These are phyloP conservation scores for Presbytis comata DNA, from an alignment of 2,797 vertebrate genomes.

Conservation along the genomic window DNA sequence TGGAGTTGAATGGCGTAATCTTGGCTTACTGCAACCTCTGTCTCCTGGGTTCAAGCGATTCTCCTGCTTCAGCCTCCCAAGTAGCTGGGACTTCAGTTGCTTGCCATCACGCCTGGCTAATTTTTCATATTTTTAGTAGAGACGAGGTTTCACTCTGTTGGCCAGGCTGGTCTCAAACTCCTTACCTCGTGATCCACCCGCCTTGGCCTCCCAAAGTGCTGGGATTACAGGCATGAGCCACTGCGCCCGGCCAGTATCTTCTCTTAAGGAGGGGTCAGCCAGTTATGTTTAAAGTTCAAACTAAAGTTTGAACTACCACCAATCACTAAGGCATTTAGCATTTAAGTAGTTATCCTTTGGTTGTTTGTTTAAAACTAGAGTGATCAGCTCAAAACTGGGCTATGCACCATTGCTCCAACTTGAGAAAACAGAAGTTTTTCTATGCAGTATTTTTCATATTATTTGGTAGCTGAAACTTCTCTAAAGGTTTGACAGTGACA, in stretches of 20 bases:
- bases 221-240: background rate
- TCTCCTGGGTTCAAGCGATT: background rate
- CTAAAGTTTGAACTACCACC: background rate
- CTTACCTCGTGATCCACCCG: background rate
- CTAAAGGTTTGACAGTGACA: background rate
- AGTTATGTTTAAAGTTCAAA: background rate
- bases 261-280: background rate
- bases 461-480: background rate
- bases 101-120: background rate
- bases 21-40: background rate
- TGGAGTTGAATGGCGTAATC: background rate
- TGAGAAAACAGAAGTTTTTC: background rate
- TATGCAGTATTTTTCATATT: background rate
- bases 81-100: background rate
- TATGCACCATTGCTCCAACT: background rate
- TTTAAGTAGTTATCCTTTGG: background rate
- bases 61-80: background rate
- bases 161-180: background rate
- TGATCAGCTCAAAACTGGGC: background rate
- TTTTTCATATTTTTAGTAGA: background rate
- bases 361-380: background rate
- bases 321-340: background rate
- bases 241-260: accelerated
- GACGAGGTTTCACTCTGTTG: background rate
- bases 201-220: background rate